These are phyloP conservation scores for Lypha dubia DNA, from an alignment of 2,888 invertebrate genomes.

Conservation along the genomic window DNA sequence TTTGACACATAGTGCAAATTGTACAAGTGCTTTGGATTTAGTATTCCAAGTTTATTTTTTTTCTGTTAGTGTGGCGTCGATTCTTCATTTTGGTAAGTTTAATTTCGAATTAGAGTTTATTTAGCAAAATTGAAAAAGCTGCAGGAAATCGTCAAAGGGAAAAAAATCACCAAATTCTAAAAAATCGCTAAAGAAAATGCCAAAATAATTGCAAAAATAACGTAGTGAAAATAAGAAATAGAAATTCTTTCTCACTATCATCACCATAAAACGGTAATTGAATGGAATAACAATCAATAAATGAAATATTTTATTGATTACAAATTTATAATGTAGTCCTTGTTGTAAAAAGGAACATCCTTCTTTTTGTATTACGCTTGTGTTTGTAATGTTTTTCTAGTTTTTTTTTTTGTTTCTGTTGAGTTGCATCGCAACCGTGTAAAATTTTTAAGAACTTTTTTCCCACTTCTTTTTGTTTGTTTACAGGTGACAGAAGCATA, in stretches of 20 bases:
- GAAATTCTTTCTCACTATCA: too few relatives aligned
- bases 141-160: too few relatives aligned
- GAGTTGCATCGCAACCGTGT: slow-evolving; percentile 47
- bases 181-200: too few relatives aligned
- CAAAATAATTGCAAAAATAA: background rate
- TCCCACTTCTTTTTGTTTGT: slow-evolving; percentile 17
- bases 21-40: too few relatives aligned
- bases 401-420: too few relatives aligned
- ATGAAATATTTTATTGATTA: slow-evolving; percentile 54
- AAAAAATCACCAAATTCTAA: too few relatives aligned
- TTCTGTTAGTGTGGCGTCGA: too few relatives aligned
- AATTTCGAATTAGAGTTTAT: too few relatives aligned
- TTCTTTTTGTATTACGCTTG: background rate
- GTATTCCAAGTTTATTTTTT: too few relatives aligned
- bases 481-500: slow-evolving; percentile 55
- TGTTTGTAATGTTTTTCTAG: slow-evolving; percentile 8
- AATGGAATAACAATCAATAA: slow-evolving; percentile 58
- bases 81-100: too few relatives aligned
- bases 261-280: slow-evolving; percentile 19
- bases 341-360: background rate
- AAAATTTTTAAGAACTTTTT: slow-evolving; percentile 70
- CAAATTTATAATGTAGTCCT: slow-evolving; percentile 40
- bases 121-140: too few relatives aligned
- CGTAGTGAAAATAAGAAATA: background rate
- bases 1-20: too few relatives aligned